Percentiles rank a stretch among this genome's conserved stretches.
phyloP scores from a whole-genome alignment of 2,797 vertebrate genomes.

The Epinephelus coioides region DNA sequence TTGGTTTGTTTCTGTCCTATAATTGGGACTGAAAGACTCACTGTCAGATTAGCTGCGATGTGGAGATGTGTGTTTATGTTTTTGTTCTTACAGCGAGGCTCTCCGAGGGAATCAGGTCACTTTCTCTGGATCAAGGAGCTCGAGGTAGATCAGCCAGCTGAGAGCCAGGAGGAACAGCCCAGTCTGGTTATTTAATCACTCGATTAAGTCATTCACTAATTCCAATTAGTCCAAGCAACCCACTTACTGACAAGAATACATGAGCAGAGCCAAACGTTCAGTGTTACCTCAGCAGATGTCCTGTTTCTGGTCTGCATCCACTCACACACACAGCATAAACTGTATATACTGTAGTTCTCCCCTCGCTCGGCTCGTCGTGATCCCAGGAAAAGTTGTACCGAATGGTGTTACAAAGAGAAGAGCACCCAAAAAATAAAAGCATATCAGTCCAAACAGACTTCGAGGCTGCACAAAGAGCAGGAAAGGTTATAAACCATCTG shows the following conservation, averaged over 20 bases:
- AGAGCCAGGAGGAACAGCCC: background rate
- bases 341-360: too few relatives aligned
- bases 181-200: constrained; percentile 43
- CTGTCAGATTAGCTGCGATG: constrained; percentile 8
- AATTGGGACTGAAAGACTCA: background rate
- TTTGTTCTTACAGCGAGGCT: background rate
- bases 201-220: constrained; percentile 56
- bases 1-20: constrained; percentile 7
- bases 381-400: too few relatives aligned
- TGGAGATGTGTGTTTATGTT: background rate
- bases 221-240: constrained; percentile 56
- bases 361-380: too few relatives aligned
- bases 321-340: background rate
- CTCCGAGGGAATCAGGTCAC: constrained; percentile 39
- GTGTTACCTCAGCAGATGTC: background rate
- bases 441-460: too few relatives aligned
- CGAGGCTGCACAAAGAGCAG: too few relatives aligned
- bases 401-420: too few relatives aligned
- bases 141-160: constrained; percentile 15
- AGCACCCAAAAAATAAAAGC: too few relatives aligned
- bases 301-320: background rate
- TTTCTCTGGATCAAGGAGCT: constrained; percentile 51
- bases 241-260: constrained; percentile 6
- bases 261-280: constrained; percentile 17
- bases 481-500: too few relatives aligned